These are phyloP conservation scores for Oscheius myriophilus DNA, from an alignment of 2,888 invertebrate species.

Conservation along the genomic window DNA sequence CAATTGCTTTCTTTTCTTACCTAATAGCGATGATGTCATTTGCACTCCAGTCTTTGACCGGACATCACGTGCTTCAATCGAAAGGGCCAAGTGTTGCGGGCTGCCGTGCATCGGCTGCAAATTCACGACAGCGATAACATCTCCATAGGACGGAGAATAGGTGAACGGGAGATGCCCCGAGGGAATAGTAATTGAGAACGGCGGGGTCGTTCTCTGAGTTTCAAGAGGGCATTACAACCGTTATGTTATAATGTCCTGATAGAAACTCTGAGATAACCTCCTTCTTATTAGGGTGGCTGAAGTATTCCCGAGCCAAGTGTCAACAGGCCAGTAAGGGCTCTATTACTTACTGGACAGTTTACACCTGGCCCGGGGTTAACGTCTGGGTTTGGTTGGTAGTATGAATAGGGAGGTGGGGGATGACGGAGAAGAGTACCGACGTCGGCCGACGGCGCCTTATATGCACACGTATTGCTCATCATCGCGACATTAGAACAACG, in stretches of 20 bases:
- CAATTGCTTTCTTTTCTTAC: too few relatives aligned
- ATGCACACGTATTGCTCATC: constrained; percentile 13
- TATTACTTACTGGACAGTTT: constrained; percentile 15
- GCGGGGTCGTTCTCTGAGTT: constrained; percentile 11
- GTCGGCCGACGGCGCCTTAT: constrained; percentile 8
- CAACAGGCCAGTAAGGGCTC: constrained; percentile 26
- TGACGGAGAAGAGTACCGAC: not conserved
- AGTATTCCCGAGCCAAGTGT: constrained; percentile 13
- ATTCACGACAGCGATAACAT: too few relatives aligned
- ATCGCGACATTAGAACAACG: constrained; percentile 26
- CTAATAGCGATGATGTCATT: too few relatives aligned
- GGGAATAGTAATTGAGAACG: too few relatives aligned
- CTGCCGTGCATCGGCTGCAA: too few relatives aligned
- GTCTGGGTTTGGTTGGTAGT: not conserved
- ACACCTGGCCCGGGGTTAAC: constrained; percentile 16
- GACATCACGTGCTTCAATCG: too few relatives aligned
- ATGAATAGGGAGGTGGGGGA: not conserved
- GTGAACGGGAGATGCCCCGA: too few relatives aligned
- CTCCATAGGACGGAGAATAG: too few relatives aligned
- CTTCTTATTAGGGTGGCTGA: not conserved
- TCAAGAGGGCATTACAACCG: constrained; percentile 27
- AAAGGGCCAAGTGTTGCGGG: too few relatives aligned
- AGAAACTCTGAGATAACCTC: constrained; percentile 15
- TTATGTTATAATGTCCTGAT: constrained; percentile 20
- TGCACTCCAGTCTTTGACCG: too few relatives aligned